Base-by-base conservation (phyloP, 64 coral and sea anemone species). In the Montipora sp. region DNA sequence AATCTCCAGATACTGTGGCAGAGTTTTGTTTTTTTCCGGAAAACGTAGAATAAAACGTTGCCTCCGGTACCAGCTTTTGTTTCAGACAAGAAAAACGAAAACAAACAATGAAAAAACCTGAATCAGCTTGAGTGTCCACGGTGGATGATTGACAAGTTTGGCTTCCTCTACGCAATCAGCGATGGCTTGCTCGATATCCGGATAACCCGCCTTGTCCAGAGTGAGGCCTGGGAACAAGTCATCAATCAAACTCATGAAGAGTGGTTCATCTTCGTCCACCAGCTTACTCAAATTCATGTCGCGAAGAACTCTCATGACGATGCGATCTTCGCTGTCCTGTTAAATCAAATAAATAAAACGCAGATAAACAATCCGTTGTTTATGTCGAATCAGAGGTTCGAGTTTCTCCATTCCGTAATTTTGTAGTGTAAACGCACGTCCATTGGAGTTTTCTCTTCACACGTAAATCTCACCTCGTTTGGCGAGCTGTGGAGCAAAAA, bases 281-380 rank as follows among this genome's bases (percentile, higher is more conserved):
- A 99, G 92, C 45, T 99, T 99, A 81, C 98, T 99, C 47, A 99
- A 81, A 68, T 99, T 99, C 98, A 99, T 99, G 91, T 99, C 98
- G 75, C 98, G 98, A 20, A 99, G 75, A 23, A 99, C 98, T 81
- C 98, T 81, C 98, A 99, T 99, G 49, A 99, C 98, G 75, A 98
- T 98, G 18, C 93, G 83, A 75, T 98, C 96, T 90, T 98, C 96
- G 15, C 88, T 88, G 89, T 96, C 94, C 96, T 98, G 81, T 71
- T 9, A 83, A 88, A 45, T 16, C 50, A 63, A 59, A 1, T 13
- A 12, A 90, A 84, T 72, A 7, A 51, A 59, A 21, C 7, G 61
- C 12, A 66, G 16, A 66, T 2, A 36, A 36, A 1, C 36, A 36
- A 36, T 36, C 1, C 36, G 36, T 36, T 1, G 36, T 36, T 36